These are phyloP conservation scores for Drosophila bocki DNA, from an alignment of 1,140 invertebrate species.

Conservation along the genomic window DNA sequence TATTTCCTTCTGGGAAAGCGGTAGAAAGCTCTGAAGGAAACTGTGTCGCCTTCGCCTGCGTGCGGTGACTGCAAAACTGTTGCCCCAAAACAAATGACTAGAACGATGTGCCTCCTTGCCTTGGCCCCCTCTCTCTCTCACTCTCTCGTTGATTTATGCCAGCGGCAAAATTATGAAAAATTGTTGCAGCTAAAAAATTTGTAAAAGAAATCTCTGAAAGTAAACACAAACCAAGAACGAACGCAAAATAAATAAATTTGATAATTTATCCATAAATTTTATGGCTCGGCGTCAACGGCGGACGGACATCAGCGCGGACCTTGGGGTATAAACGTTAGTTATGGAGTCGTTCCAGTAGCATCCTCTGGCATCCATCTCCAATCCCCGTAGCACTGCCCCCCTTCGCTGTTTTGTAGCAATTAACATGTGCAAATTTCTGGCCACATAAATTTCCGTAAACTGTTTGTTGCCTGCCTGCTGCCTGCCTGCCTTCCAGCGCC, in stretches of 20 bases:
- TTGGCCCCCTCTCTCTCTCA: not conserved
- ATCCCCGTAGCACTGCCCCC: not conserved
- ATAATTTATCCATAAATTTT: slow-evolving; percentile 78
- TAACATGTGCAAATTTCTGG: slow-evolving; percentile 57
- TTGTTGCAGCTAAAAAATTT: slow-evolving; percentile 66
- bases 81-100: slow-evolving; percentile 59
- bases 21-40: slow-evolving; percentile 10
- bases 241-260: slow-evolving; percentile 63
- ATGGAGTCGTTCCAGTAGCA: slow-evolving; percentile 4
- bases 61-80: slow-evolving; percentile 62
- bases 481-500: slow-evolving; percentile 25
- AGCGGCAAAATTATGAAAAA: slow-evolving; percentile 80
- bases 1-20: slow-evolving; percentile 11
- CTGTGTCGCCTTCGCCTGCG: slow-evolving; percentile 54
- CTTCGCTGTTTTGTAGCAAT: slow-evolving; percentile 50
- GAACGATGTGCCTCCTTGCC: slow-evolving; percentile 20
- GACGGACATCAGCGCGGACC: slow-evolving; percentile 9
- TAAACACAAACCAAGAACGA: slow-evolving; percentile 28
- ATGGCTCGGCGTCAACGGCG: slow-evolving; percentile 41
- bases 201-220: slow-evolving; percentile 47
- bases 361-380: slow-evolving; percentile 4
- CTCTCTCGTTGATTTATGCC: slow-evolving; percentile 67
- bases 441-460: slow-evolving; percentile 52
- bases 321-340: slow-evolving; percentile 32
- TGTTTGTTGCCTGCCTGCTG: slow-evolving; percentile 20